Percentiles rank a stretch among this genome's conserved stretches.
Conservation (phyloP, 2,888 invertebrate genomes). For the Agonum fuliginosum region DNA sequence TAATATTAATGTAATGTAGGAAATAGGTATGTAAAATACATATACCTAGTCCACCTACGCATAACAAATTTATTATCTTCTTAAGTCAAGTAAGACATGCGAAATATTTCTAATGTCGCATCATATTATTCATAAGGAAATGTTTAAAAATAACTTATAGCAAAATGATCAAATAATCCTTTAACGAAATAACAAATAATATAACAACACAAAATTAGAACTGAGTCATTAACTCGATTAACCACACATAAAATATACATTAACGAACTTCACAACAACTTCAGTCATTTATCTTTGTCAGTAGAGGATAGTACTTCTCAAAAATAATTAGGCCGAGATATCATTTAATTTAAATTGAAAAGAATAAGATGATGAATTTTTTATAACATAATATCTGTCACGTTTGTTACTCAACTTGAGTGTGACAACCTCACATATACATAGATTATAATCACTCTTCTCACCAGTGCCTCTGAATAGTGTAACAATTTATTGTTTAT, state of each 20-base stretch:
- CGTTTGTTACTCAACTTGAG: too few species aligned
- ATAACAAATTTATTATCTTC: neutral
- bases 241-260: neutral
- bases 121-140: neutral
- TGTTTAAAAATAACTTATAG: neutral
- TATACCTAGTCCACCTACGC: neutral
- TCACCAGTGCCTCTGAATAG: too few species aligned
- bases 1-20: too few species aligned
- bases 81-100: neutral
- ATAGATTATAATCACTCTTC: too few species aligned
- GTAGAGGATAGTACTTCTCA: neutral
- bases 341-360: too few species aligned
- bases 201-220: neutral
- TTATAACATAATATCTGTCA: too few species aligned
- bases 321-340: neutral
- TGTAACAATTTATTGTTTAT: too few species aligned
- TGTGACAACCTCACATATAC: too few species aligned
- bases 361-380: too few species aligned
- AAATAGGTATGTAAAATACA: too few species aligned
- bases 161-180: neutral
- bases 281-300: neutral
- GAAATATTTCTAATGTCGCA: neutral
- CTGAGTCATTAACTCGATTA: slow-evolving; percentile 8
- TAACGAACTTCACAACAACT: neutral
- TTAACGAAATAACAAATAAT: neutral